A percentile compares a stretch with the other conserved stretches of the same genome.
Conservation (phyloP, 2,888 invertebrate species). For the Amorpha juglandis region DNA sequence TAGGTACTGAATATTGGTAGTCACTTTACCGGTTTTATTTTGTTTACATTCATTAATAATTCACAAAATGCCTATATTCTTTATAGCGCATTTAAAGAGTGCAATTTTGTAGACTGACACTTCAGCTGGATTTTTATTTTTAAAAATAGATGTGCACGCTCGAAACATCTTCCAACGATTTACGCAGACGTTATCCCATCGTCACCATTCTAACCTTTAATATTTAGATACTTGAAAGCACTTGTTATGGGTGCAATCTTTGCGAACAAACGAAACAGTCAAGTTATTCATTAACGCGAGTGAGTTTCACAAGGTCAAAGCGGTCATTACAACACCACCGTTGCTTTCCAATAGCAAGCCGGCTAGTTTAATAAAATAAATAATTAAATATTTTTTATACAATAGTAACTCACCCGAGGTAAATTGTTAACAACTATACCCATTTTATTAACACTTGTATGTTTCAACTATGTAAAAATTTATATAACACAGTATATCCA, state of each 20-base stretch:
- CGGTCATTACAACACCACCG: slow-evolving; percentile 81
- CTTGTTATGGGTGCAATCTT: slow-evolving; percentile 46
- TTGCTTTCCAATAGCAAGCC: slow-evolving; percentile 79
- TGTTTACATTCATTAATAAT: background rate
- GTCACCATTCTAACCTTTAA: background rate
- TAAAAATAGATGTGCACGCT: slow-evolving; percentile 12
- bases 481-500: slow-evolving; percentile 55
- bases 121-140: background rate
- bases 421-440: slow-evolving; percentile 77
- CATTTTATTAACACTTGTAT: slow-evolving; percentile 59
- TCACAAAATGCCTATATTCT: background rate
- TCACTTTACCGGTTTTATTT: too few species aligned
- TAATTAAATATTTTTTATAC: slow-evolving; percentile 32
- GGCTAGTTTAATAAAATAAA: slow-evolving; percentile 48
- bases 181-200: background rate
- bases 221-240: slow-evolving; percentile 34
- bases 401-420: slow-evolving; percentile 66
- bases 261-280: slow-evolving; percentile 53
- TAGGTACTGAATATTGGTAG: too few species aligned
- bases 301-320: slow-evolving; percentile 84
- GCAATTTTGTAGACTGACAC: background rate
- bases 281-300: slow-evolving; percentile 75
- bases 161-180: background rate
- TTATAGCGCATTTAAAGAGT: background rate
- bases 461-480: slow-evolving; percentile 42